Evolutionary conservation across 1,140 invertebrate species (phyloP).

Genomic region (Cataglyphis hispanica): DNA sequence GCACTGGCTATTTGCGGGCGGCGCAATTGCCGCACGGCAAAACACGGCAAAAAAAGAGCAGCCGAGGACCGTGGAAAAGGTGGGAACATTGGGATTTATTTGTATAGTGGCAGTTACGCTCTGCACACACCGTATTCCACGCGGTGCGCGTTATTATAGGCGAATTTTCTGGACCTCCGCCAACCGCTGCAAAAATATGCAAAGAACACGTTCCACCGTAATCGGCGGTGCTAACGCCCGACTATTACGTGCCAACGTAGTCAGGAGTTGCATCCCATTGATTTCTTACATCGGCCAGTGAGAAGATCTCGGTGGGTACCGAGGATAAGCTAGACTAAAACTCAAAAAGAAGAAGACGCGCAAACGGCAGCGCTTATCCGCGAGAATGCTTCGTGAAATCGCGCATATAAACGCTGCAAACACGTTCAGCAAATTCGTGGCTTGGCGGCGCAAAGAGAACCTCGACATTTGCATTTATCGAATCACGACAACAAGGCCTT

Average conservation of each 20-base stretch:
- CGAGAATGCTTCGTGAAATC: not conserved
- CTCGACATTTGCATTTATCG: conserved; percentile 52
- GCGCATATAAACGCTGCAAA: conserved; percentile 4
- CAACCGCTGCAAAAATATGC: conserved; percentile 51
- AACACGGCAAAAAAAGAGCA: conserved; percentile 33
- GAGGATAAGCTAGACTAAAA: not conserved
- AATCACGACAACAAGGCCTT: not conserved
- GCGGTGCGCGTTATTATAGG: conserved; percentile 40
- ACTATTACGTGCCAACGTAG: conserved; percentile 31
- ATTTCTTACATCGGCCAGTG: conserved; percentile 33
- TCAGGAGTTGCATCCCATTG: not conserved
- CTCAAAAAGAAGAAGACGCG: not conserved
- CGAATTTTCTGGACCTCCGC: conserved; percentile 45
- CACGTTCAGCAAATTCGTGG: conserved; percentile 27
- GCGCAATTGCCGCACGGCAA: conserved; percentile 30
- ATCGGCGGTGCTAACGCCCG: conserved; percentile 3
- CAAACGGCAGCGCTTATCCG: conserved; percentile 4
- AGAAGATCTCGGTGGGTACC: not conserved
- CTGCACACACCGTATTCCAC: not conserved
- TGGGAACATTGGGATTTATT: conserved; percentile 47
- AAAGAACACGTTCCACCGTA: conserved; percentile 44
- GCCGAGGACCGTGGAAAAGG: not conserved
- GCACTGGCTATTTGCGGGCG: conserved; percentile 8
- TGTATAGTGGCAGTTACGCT: conserved; percentile 25
- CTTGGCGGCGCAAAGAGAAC: not conserved